Conservation (phyloP, 2,888 invertebrate genomes). For the Embidobia sp. region DNA sequence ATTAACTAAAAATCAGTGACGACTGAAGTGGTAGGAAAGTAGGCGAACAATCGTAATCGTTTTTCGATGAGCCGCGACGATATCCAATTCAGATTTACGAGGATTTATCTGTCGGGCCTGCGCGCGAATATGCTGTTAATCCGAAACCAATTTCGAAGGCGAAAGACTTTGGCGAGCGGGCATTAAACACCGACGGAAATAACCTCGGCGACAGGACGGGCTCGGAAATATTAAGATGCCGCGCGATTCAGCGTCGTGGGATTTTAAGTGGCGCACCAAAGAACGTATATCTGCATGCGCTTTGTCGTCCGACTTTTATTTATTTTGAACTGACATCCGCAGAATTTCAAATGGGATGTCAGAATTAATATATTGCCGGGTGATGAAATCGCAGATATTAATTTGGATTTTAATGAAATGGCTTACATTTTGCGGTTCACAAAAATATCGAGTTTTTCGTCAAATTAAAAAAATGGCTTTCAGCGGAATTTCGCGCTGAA, state of each 20-base stretch:
- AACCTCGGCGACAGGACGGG: conserved; percentile 62
- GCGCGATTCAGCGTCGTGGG: conserved; percentile 2
- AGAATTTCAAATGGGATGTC: conserved; percentile 5
- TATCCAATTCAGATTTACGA: conserved; percentile 59
- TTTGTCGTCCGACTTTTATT: conserved; percentile 22
- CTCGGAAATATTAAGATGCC: conserved; percentile 56
- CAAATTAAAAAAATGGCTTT: too few species aligned
- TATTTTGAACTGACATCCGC: conserved; percentile 10
- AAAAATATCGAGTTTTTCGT: too few species aligned
- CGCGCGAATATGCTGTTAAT: conserved; percentile 62
- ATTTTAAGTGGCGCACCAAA: conserved; percentile 45
- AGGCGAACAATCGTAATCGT: conserved; percentile 39
- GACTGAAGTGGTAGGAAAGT: conserved; percentile 30
- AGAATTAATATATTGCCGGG: conserved; percentile 4
- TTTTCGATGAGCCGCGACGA: conserved; percentile 47
- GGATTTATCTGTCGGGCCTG: conserved; percentile 57
- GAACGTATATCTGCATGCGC: conserved; percentile 19
- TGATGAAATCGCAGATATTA: background rate
- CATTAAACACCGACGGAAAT: conserved; percentile 67
- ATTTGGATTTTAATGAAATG: too few species aligned
- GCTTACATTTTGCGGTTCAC: too few species aligned
- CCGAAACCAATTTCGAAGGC: conserved; percentile 69
- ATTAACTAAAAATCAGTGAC: conserved; percentile 31
- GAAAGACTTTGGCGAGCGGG: conserved; percentile 56
- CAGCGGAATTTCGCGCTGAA: too few species aligned